A percentile compares a stretch with the other conserved stretches of the same genome.
Evolutionary conservation across 2,113 vertebrate genomes (phyloP).

Genomic region (Phyllostomus hastatus): DNA sequence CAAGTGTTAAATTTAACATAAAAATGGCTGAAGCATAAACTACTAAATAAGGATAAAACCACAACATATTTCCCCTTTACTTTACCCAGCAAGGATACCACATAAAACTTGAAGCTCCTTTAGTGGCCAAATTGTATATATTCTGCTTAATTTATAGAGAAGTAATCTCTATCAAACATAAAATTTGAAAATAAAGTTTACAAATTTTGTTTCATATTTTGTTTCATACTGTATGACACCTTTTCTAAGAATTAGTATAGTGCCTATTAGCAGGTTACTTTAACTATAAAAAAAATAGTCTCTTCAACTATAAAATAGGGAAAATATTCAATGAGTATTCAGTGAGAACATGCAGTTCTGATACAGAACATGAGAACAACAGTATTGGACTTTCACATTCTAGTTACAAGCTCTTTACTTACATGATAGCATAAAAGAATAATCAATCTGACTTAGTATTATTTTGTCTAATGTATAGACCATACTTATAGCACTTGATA

Average conservation of each 20-base stretch:
- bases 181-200: background rate
- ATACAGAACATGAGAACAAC: background rate
- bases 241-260: background rate
- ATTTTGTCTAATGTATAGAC: background rate
- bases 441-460: background rate
- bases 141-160: background rate
- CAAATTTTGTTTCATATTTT: background rate
- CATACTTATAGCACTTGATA: background rate
- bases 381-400: background rate
- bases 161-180: conserved; percentile 6
- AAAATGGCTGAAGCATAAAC: background rate
- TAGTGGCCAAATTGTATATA: background rate
- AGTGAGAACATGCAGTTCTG: background rate
- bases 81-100: background rate
- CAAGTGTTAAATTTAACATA: background rate
- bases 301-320: background rate
- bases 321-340: background rate
- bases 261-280: background rate
- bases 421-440: background rate
- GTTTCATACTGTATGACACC: background rate
- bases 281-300: background rate
- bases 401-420: background rate
- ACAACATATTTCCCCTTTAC: background rate
- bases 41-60: conserved; percentile 1
- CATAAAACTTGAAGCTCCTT: background rate